Evolutionary conservation across 2,113 vertebrate species (phyloP).

Genomic region (Hemibates koningsi): DNA sequence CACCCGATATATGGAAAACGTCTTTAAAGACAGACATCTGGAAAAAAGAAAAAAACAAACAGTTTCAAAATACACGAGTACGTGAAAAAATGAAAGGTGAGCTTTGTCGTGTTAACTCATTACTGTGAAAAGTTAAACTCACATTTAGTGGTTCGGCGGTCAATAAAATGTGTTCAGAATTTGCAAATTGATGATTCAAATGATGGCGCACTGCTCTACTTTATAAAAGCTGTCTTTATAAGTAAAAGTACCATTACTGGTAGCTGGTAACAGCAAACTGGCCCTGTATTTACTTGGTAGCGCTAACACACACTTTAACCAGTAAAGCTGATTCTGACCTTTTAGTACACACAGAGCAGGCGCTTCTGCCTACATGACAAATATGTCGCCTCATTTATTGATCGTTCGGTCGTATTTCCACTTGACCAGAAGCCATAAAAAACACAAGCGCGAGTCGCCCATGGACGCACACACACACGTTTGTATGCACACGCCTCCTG

Average conservation of each 20-base stretch:
- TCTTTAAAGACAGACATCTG: background rate
- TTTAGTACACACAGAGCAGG: background rate
- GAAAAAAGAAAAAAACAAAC: background rate
- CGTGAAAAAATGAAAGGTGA: background rate
- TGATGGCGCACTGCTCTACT: background rate
- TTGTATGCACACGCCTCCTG: background rate
- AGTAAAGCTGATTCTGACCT: background rate
- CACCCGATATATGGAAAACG: background rate
- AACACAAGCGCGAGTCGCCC: background rate
- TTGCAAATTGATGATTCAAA: background rate
- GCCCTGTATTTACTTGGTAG: background rate
- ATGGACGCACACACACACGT: background rate
- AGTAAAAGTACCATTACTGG: background rate
- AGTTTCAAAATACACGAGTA: background rate
- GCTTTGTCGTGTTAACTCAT: background rate
- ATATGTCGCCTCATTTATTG: background rate
- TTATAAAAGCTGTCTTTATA: background rate
- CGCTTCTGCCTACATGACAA: background rate
- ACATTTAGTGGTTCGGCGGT: background rate
- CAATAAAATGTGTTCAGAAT: background rate
- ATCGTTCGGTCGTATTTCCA: background rate
- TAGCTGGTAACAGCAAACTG: background rate
- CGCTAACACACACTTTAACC: accelerated
- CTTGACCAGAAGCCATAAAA: conserved; percentile 24
- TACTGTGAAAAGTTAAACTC: background rate